A percentile compares a stretch with the other conserved stretches of the same genome.
phyloP scores from a whole-genome alignment of 1,140 invertebrate genomes.

The Pseudomyrmex pallidus region DNA sequence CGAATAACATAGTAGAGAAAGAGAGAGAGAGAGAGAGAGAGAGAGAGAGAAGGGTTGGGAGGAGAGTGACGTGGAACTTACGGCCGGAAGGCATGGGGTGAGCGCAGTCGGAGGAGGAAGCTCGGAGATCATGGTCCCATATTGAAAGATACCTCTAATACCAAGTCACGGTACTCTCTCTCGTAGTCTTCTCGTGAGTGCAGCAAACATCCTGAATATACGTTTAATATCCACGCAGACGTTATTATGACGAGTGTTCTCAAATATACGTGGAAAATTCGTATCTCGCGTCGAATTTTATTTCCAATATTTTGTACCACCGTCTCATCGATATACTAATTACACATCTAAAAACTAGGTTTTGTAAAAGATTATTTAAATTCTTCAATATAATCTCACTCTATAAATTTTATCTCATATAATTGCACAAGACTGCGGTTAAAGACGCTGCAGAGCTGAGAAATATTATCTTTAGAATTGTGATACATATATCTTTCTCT shows the following conservation, averaged over 20 bases:
- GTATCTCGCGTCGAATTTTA: background rate
- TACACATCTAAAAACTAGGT: background rate
- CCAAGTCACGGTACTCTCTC: constrained; percentile 57
- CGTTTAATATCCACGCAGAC: constrained; percentile 73
- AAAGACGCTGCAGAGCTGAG: background rate
- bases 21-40: too few relatives aligned
- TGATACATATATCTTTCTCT: background rate
- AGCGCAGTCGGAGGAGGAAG: background rate
- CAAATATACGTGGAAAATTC: background rate
- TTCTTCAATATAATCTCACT: background rate
- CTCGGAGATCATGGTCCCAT: constrained; percentile 65
- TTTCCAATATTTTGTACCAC: background rate
- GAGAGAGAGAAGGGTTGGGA: too few relatives aligned
- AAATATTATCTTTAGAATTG: background rate
- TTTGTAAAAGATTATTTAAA: constrained; percentile 11
- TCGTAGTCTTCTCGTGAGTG: constrained; percentile 47
- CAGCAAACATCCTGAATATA: constrained; percentile 69
- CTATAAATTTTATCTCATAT: too few relatives aligned
- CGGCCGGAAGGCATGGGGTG: background rate
- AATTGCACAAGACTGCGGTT: too few relatives aligned
- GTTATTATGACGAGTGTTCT: constrained; percentile 64
- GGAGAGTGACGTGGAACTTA: constrained; percentile 51
- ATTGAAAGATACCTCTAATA: constrained; percentile 75
- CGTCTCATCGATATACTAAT: background rate
- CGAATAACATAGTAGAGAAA: constrained; percentile 57